These are phyloP conservation scores for Bolinopsis microptera DNA, from an alignment of 37 sponge, comb jelly and placozoan genomes.

Conservation along the genomic window DNA sequence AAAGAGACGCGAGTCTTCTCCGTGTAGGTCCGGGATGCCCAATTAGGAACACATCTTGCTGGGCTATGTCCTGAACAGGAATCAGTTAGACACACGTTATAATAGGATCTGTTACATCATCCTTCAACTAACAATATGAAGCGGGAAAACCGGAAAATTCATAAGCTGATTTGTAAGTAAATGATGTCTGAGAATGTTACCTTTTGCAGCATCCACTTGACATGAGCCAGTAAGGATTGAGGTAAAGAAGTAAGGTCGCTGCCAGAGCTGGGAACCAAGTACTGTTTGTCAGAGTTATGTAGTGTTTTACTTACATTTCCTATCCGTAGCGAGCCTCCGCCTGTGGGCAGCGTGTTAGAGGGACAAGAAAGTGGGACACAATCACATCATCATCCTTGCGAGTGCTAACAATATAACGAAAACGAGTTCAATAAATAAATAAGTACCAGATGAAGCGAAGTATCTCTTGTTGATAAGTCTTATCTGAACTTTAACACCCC, in stretches of 20 bases:
- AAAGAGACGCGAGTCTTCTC: constrained; percentile 73
- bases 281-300: not conserved
- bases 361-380: too few species aligned
- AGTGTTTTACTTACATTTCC: not conserved
- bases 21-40: constrained; percentile 80
- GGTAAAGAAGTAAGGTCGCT: not conserved
- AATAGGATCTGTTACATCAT: too few species aligned
- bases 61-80: constrained; percentile 70
- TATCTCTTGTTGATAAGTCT: not conserved
- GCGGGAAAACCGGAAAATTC: too few species aligned
- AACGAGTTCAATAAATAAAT: not conserved
- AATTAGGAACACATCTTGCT: constrained; percentile 89
- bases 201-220: constrained; percentile 52
- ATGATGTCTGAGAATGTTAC: too few species aligned
- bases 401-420: too few species aligned
- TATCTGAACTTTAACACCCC: not conserved
- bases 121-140: too few species aligned
- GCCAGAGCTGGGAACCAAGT: not conserved
- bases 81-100: not conserved
- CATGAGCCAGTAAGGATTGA: not conserved
- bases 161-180: too few species aligned
- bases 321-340: not conserved
- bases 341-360: not conserved
- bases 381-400: too few species aligned
- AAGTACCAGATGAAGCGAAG: not conserved